These are phyloP conservation scores for Agonopterix heracliana DNA, from an alignment of 2,888 invertebrate genomes.

Conservation along the genomic window DNA sequence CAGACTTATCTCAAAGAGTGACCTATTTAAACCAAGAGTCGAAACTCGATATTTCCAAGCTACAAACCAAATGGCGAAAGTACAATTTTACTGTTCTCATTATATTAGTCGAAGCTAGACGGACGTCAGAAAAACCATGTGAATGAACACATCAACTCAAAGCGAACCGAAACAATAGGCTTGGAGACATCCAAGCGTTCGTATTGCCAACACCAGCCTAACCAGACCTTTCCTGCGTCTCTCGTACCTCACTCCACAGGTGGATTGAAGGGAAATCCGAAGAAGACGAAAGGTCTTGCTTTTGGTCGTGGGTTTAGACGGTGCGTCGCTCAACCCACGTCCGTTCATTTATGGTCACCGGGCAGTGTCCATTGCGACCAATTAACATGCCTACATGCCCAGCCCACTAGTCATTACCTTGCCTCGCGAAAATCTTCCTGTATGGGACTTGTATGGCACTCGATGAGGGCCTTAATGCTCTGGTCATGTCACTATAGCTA, in stretches of 20 bases:
- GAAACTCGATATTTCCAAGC: no score
- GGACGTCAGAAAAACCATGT: slow-evolving; percentile 58
- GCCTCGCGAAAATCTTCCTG: slow-evolving; percentile 58
- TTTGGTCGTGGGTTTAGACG: slow-evolving; percentile 49
- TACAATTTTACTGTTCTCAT: slow-evolving; percentile 18
- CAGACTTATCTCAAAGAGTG: no score
- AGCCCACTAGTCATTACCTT: slow-evolving; percentile 65
- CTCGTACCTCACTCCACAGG: slow-evolving; percentile 1
- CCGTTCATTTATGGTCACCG: slow-evolving; percentile 58
- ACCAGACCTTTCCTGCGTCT: slow-evolving; percentile 29
- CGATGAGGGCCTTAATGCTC: slow-evolving; percentile 13
- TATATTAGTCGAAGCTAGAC: slow-evolving; percentile 14
- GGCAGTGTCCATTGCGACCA: slow-evolving; percentile 65
- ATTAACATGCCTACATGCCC: slow-evolving; percentile 72
- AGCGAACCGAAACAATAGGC: slow-evolving; percentile 44
- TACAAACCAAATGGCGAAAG: slow-evolving; percentile 14
- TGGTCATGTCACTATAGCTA: background rate
- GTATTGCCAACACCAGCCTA: slow-evolving; percentile 26
- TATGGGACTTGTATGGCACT: slow-evolving; percentile 39
- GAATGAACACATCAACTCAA: slow-evolving; percentile 60
- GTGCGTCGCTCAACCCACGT: slow-evolving; percentile 65
- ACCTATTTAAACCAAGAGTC: no score
- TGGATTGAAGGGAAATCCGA: slow-evolving; percentile 1
- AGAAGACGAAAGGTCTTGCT: slow-evolving; percentile 22
- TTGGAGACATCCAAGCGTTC: slow-evolving; percentile 40